Evolutionary conservation across 1,140 invertebrate species (phyloP).

Genomic region (Apis florea): DNA sequence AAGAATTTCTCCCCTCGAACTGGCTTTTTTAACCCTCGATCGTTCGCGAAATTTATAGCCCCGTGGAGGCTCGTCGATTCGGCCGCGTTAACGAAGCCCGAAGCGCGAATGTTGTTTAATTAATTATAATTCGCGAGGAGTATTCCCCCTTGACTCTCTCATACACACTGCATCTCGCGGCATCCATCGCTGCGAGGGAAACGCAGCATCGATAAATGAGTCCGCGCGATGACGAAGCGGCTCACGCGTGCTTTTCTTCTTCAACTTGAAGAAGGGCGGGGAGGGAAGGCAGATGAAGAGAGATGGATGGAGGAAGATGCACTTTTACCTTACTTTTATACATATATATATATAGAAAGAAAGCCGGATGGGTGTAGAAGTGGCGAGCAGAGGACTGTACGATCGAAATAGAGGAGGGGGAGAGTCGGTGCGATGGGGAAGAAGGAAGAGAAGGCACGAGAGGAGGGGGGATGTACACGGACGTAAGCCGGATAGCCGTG

Average conservation of each 20-base stretch:
- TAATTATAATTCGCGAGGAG: conserved; percentile 53
- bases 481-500: conserved; percentile 65
- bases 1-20: conserved; percentile 18
- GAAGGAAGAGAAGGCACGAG: conserved; percentile 20
- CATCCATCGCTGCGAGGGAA: background rate
- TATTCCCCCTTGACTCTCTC: background rate
- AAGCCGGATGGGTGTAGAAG: conserved; percentile 32
- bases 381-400: conserved; percentile 1
- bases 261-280: background rate
- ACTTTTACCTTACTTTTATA: background rate
- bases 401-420: conserved; percentile 42
- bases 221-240: conserved; percentile 62
- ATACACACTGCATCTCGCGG: too few relatives aligned
- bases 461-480: conserved; percentile 48
- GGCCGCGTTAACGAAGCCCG: conserved; percentile 59
- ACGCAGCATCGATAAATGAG: conserved; percentile 58
- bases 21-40: conserved; percentile 61
- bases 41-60: conserved; percentile 63
- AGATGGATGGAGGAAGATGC: conserved; percentile 44
- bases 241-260: conserved; percentile 32
- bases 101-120: conserved; percentile 52
- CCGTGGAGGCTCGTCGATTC: conserved; percentile 27
- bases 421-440: conserved; percentile 14
- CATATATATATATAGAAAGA: conserved; percentile 49
- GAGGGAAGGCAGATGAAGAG: background rate